Conservation (phyloP, 2,888 invertebrate genomes). For the Lasioglossum marginatum region DNA sequence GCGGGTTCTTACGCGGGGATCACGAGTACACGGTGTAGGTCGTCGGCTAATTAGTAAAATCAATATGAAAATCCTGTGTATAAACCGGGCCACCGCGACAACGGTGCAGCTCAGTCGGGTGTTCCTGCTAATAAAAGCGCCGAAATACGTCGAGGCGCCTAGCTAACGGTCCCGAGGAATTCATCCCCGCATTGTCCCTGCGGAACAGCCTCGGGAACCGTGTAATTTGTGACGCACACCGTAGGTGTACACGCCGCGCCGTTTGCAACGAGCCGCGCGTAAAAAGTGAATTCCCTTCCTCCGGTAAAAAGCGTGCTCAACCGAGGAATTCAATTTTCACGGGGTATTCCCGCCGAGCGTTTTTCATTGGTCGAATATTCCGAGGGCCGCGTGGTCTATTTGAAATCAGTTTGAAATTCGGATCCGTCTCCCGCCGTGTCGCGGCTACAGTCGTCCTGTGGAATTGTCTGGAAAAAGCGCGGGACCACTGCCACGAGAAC, state of each 20-base stretch:
- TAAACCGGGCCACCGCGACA: slow-evolving; percentile 71
- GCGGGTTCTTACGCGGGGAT: slow-evolving; percentile 28
- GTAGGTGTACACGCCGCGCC: background rate
- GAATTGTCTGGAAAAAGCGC: background rate
- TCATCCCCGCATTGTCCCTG: slow-evolving; percentile 18
- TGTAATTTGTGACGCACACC: slow-evolving; percentile 38
- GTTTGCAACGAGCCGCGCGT: background rate
- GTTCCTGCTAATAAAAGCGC: slow-evolving; percentile 66
- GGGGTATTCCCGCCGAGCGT: background rate
- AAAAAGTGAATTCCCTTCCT: slow-evolving; percentile 13
- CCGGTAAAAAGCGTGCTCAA: slow-evolving; percentile 6
- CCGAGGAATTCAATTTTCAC: slow-evolving; percentile 26
- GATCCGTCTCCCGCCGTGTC: background rate
- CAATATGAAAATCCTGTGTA: slow-evolving; percentile 76
- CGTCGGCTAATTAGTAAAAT: slow-evolving; percentile 77
- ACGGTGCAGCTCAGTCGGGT: slow-evolving; percentile 52
- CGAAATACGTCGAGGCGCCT: slow-evolving; percentile 52
- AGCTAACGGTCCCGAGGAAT: slow-evolving; percentile 51
- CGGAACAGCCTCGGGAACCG: slow-evolving; percentile 20
- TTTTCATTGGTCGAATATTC: slow-evolving; percentile 21
- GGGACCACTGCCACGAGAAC: background rate
- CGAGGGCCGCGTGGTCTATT: background rate
- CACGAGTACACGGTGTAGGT: slow-evolving; percentile 26
- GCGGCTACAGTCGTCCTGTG: background rate
- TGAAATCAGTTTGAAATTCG: slow-evolving; percentile 30